A percentile compares a stretch with the other conserved stretches of the same genome.
phyloP scores from a whole-genome alignment of 1,140 invertebrate species.

The Drosophila funebris region DNA sequence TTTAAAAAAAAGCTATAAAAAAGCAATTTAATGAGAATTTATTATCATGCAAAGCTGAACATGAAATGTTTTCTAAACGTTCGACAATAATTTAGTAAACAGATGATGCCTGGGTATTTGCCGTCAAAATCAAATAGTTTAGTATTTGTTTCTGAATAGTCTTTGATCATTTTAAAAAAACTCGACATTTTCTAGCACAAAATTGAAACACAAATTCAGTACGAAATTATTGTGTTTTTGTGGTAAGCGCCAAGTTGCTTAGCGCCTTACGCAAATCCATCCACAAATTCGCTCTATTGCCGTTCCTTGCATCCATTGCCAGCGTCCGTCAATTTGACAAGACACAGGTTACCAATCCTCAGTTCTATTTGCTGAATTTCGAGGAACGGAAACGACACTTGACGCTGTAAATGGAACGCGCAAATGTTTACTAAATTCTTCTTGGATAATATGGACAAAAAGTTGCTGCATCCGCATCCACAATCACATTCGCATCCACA shows the following conservation, averaged over 20 bases:
- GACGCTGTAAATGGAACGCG: constrained; percentile 48
- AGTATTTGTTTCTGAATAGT: constrained; percentile 33
- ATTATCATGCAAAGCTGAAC: no score
- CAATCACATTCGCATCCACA: background rate
- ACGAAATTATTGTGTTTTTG: constrained; percentile 74
- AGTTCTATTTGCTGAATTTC: background rate
- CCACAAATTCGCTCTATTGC: constrained; percentile 24
- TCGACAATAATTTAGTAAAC: background rate
- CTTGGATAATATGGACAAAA: constrained; percentile 62
- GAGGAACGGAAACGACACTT: background rate
- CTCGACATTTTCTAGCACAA: constrained; percentile 67
- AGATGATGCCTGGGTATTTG: constrained; percentile 4
- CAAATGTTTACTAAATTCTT: constrained; percentile 53
- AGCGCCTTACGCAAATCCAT: constrained; percentile 33
- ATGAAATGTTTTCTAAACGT: no score
- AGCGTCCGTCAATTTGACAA: background rate
- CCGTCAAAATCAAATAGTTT: constrained; percentile 50
- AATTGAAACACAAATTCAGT: constrained; percentile 62
- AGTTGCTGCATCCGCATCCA: constrained; percentile 32
- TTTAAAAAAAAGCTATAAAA: no score
- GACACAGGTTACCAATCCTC: background rate
- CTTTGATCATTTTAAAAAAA: constrained; percentile 52
- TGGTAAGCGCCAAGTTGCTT: constrained; percentile 49
- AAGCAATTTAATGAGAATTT: no score
- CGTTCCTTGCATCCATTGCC: background rate